These are phyloP conservation scores for Thelaira solivaga DNA, from an alignment of 2,888 invertebrate genomes.

Conservation along the genomic window DNA sequence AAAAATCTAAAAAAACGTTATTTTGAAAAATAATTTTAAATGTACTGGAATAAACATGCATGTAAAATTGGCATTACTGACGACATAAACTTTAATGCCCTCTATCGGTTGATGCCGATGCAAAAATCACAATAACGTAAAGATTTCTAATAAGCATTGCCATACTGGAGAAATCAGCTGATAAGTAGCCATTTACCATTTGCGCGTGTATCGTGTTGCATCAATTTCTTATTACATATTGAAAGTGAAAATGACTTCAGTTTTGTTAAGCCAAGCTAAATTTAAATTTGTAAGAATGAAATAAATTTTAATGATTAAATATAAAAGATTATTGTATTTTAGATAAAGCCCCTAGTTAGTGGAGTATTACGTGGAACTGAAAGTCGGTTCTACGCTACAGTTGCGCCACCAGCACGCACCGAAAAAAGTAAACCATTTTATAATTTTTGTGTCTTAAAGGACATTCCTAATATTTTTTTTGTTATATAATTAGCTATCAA, in stretches of 20 bases:
- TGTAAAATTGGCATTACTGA: no score
- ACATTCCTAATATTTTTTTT: neutral
- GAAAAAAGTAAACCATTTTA: conserved; percentile 56
- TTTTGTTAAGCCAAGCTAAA: conserved; percentile 29
- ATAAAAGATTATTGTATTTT: neutral
- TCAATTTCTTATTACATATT: neutral
- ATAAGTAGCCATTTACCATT: neutral
- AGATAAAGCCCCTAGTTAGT: conserved; percentile 10
- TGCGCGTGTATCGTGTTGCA: conserved; percentile 38
- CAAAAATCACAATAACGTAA: neutral
- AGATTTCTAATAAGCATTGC: neutral
- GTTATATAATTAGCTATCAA: conserved; percentile 83
- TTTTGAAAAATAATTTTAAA: no score
- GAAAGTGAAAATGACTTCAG: conserved; percentile 23
- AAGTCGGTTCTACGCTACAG: conserved; percentile 40
- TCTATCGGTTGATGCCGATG: neutral
- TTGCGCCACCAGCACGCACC: conserved; percentile 45
- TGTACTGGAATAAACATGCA: no score
- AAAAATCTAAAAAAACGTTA: no score
- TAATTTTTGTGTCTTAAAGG: neutral
- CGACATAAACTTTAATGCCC: no score
- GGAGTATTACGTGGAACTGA: neutral
- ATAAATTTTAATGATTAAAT: neutral
- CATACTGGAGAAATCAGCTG: conserved; percentile 25
- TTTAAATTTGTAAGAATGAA: conserved; percentile 16